Base-by-base conservation (phyloP, 2,113 vertebrate genomes). In the Hypocryptadius cinnamomeus region DNA sequence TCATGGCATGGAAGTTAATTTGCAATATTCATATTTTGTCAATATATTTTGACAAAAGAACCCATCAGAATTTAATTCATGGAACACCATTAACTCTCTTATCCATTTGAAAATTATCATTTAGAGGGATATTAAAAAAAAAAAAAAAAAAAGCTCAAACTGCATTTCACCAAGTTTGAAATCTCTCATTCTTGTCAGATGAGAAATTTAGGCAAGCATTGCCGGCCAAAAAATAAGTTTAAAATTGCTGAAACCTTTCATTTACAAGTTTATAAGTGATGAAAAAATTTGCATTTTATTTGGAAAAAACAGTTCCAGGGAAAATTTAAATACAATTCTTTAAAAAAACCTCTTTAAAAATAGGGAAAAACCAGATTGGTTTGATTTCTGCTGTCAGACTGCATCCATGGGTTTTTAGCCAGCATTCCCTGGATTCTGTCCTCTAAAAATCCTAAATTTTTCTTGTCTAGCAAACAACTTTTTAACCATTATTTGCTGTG, bases 21-120 rank as follows among this genome's bases (percentile, higher is more conserved):
- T 3, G 0, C 20, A 56, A 60, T 15, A 3, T 25, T 61, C 10
- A n/a, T n/a, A n/a, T n/a, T n/a, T n/a, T n/a, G n/a, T n/a, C n/a
- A n/a, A n/a, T n/a, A n/a, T n/a, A n/a, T 11, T 59, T 48, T 40
- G 64, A 18, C 30, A 39, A 47, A 68, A 68, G 13, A 33, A 47
- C 20, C n/a, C 78, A 33, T 30, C 50, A 57, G 51, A 42, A 21
- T 39, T 68, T 31, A 27, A 44, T 21, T 80, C 28, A 17, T 24
- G 18, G 44, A 57, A 12, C 27, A 19, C 10, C 50, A 21, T n/a
- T 20, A 56, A 18, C 11, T 57, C 37, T 47, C 23, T 13, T 63
- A 15, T 4, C 27, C 59, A 39, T 64, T 25, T 39, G 24, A 40
- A 42, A 87, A n/a, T 63, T 44, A 30, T 13, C 18, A 13, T n/a